Evolutionary conservation across 2,888 invertebrate genomes (phyloP).

Genomic region (Cordilura impudica): DNA sequence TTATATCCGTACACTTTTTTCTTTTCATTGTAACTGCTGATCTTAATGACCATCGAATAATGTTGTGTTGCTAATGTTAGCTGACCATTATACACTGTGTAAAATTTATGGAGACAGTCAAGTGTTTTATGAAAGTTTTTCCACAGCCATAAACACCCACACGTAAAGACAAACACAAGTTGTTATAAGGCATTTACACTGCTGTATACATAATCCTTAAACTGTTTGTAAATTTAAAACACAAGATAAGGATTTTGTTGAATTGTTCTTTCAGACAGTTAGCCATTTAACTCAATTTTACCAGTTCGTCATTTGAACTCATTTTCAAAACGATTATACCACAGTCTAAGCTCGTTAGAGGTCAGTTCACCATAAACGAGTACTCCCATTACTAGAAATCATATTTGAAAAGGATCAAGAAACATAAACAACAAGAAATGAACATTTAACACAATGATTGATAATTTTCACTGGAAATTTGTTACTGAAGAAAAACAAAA

Average conservation of each 20-base stretch:
- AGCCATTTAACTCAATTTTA: too few species aligned
- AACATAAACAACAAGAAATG: too few species aligned
- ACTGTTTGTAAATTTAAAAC: too few species aligned
- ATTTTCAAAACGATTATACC: too few species aligned
- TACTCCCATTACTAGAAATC: too few species aligned
- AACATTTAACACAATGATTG: slow-evolving; percentile 47
- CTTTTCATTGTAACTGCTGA: neutral
- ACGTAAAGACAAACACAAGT: neutral
- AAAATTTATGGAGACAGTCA: slow-evolving; percentile 27
- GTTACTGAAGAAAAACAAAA: neutral
- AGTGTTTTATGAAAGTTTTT: slow-evolving; percentile 37
- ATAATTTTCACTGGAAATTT: slow-evolving; percentile 31
- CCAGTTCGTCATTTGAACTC: too few species aligned
- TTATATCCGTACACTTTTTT: slow-evolving; percentile 11
- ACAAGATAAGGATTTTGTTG: too few species aligned
- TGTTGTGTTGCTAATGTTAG: slow-evolving; percentile 5
- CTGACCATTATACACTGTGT: neutral
- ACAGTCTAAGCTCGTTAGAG: too few species aligned
- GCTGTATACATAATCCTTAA: too few species aligned
- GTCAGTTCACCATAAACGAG: too few species aligned
- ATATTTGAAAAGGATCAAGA: too few species aligned
- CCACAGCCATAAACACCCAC: neutral
- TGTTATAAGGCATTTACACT: neutral
- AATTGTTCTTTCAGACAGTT: too few species aligned
- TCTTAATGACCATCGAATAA: slow-evolving; percentile 31